A percentile compares a stretch with the other conserved stretches of the same genome.
phyloP scores from a whole-genome alignment of 2,113 vertebrate genomes.

The Notothenia rossii region DNA sequence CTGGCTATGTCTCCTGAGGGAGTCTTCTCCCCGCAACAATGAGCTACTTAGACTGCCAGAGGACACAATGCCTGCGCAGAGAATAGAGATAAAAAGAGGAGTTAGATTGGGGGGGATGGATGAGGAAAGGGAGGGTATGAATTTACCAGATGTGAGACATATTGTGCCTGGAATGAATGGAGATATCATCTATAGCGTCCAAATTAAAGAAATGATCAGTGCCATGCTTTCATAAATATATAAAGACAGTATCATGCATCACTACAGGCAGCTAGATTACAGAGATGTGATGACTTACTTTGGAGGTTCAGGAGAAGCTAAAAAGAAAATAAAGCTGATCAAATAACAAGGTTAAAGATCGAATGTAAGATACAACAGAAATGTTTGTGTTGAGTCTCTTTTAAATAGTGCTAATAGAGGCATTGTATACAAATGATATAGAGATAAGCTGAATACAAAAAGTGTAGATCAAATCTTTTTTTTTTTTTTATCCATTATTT shows the following conservation, averaged over 20 bases:
- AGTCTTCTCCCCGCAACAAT: constrained; percentile 70
- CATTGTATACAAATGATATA: too few relatives aligned
- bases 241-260: constrained; percentile 19
- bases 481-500: too few relatives aligned
- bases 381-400: too few relatives aligned
- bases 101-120: constrained; percentile 51
- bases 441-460: too few relatives aligned
- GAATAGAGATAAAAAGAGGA: constrained; percentile 68
- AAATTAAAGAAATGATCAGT: constrained; percentile 30
- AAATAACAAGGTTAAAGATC: too few relatives aligned
- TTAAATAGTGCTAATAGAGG: too few relatives aligned
- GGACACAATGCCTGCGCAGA: constrained; percentile 66
- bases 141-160: constrained; percentile 64
- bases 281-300: constrained; percentile 6
- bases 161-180: constrained; percentile 28
- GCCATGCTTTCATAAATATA: not conserved
- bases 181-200: constrained; percentile 26
- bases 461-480: too few relatives aligned
- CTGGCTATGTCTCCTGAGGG: constrained; percentile 67
- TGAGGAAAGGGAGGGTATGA: constrained; percentile 45
- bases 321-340: not conserved
- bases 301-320: not conserved
- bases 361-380: too few relatives aligned
- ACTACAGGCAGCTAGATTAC: not conserved
- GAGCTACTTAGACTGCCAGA: constrained; percentile 79